A percentile compares a stretch with the other conserved stretches of the same genome.
Evolutionary conservation across 2,888 invertebrate species (phyloP).

Genomic region (Vandiemenella viatica): DNA sequence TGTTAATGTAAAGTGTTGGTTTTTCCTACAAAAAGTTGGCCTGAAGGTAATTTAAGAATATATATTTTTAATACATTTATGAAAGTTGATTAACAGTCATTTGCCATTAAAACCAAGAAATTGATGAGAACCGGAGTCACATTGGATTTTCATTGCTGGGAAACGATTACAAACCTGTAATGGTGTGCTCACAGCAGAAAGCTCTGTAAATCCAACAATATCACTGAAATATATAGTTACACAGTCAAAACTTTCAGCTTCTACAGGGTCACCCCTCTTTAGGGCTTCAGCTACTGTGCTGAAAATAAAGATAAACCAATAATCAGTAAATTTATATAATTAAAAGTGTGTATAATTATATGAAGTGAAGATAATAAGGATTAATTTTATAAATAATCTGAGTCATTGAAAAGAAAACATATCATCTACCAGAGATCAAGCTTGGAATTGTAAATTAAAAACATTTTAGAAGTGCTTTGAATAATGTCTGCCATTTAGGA

Average conservation of each 20-base stretch:
- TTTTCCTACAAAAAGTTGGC: too few relatives aligned
- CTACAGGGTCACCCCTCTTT: slow-evolving; percentile 61
- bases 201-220: slow-evolving; percentile 66
- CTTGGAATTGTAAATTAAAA: too few relatives aligned
- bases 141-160: neutral
- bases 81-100: too few relatives aligned
- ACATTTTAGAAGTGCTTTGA: too few relatives aligned
- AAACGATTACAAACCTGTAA: slow-evolving; percentile 37
- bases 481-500: too few relatives aligned
- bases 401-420: neutral
- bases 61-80: too few relatives aligned
- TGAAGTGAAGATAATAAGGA: too few relatives aligned
- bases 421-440: too few relatives aligned
- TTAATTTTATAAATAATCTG: too few relatives aligned
- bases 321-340: neutral
- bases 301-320: slow-evolving; percentile 9
- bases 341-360: slow-evolving; percentile 1
- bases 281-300: slow-evolving; percentile 68
- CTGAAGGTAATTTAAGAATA: too few relatives aligned
- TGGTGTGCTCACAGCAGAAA: slow-evolving; percentile 65
- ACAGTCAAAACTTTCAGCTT: slow-evolving; percentile 65
- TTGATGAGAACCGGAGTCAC: too few relatives aligned
- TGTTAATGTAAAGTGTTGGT: too few relatives aligned
- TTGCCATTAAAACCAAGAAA: neutral
- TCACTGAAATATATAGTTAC: slow-evolving; percentile 77